phyloP scores from a whole-genome alignment of 1,140 invertebrate genomes.

The Macrobrachium nipponense region DNA sequence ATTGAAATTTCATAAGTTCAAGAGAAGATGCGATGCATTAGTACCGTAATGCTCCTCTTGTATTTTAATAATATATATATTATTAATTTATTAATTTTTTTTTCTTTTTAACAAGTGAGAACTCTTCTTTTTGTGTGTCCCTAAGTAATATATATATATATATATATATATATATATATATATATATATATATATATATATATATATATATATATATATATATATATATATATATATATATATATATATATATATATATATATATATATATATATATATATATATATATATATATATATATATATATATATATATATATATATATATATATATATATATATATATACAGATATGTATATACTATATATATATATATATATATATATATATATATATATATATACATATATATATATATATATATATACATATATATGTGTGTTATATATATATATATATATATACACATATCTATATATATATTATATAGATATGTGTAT shows the following conservation, averaged over 20 bases:
- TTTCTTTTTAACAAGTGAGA: no score
- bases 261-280: not conserved
- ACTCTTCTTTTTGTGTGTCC: no score
- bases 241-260: no score
- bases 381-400: conserved; percentile 15
- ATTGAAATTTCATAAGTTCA: no score
- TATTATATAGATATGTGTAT: conserved; percentile 2
- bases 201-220: not conserved
- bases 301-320: conserved; percentile 12
- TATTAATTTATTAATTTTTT: no score
- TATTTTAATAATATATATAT: no score
- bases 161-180: conserved; percentile 13
- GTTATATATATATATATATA: conserved; percentile 2
- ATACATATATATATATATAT: not conserved
- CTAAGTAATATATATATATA: no score
- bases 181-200: not conserved
- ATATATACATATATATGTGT: not conserved
- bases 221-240: not conserved
- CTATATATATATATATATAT: not conserved
- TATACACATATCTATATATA: not conserved
- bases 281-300: not conserved
- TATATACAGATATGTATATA: not conserved
- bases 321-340: not conserved
- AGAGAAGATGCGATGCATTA: no score
- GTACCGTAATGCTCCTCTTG: no score